Conservation (phyloP, 2,113 vertebrate species). For the Pedionomus torquatus region DNA sequence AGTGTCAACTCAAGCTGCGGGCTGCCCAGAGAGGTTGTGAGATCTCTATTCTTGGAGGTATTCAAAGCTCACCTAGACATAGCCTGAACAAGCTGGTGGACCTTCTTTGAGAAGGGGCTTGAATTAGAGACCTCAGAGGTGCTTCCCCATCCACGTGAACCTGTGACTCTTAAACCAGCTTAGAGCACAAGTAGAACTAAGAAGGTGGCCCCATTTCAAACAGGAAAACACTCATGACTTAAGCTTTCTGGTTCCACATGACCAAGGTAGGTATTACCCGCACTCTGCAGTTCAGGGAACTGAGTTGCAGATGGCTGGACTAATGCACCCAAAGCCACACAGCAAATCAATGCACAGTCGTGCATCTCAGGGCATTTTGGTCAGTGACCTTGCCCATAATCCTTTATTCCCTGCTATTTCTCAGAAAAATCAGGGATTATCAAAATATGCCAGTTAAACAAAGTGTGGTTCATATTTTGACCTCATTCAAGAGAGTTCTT, state of each 20-base stretch:
- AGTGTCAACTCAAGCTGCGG: neutral
- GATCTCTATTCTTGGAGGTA: neutral
- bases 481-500: constrained; percentile 12
- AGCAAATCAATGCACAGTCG: neutral
- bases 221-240: neutral
- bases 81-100: neutral
- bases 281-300: neutral
- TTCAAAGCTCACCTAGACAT: neutral
- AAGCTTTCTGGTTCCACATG: neutral
- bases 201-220: neutral
- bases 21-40: neutral
- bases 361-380: neutral
- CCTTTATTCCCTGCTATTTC: neutral
- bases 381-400: neutral
- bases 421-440: constrained; percentile 10
- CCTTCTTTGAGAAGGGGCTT: neutral
- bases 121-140: neutral
- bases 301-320: neutral
- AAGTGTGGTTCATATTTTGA: neutral
- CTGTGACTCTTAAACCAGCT: neutral
- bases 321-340: neutral
- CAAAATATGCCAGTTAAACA: neutral
- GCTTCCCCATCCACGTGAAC: neutral
- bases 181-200: neutral
- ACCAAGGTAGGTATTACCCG: neutral